Conservation (phyloP, 2,113 vertebrate species). For the Leptobrachium ailaonicum region DNA sequence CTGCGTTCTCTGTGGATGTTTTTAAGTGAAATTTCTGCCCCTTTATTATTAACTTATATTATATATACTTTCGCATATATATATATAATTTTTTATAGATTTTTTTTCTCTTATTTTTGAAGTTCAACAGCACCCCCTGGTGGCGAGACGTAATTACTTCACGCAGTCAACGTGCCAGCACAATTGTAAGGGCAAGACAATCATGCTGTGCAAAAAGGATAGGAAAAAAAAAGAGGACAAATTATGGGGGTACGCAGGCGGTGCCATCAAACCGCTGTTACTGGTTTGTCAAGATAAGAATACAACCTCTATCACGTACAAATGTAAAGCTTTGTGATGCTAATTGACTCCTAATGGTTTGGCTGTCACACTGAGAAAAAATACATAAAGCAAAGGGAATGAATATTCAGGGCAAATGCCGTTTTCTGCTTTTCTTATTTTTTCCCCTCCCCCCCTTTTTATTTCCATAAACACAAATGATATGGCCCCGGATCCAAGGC, state of each 20-base stretch:
- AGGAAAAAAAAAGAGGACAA: conserved; percentile 46
- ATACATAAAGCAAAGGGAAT: conserved; percentile 52
- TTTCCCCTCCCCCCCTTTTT: conserved; percentile 19
- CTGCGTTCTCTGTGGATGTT: conserved; percentile 12
- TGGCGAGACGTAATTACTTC: conserved; percentile 44
- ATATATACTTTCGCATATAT: not conserved
- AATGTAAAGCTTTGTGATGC: conserved; percentile 49
- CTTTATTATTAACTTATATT: not conserved
- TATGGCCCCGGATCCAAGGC: conserved; percentile 46
- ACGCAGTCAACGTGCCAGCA: conserved; percentile 4
- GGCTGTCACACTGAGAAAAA: conserved; percentile 49
- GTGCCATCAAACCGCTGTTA: conserved; percentile 14
- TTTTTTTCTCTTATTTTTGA: conserved; percentile 48
- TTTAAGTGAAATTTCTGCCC: not conserved
- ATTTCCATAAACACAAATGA: conserved; percentile 55
- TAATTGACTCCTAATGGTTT: conserved; percentile 53
- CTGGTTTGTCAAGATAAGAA: conserved; percentile 52
- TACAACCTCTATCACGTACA: conserved; percentile 30
- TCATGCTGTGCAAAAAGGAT: conserved; percentile 28
- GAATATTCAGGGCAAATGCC: conserved; percentile 57
- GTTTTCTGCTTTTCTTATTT: conserved; percentile 46
- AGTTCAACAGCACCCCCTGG: conserved; percentile 74
- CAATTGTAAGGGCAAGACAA: conserved; percentile 25
- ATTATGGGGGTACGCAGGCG: conserved; percentile 30
- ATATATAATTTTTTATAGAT: too few relatives aligned